Evolutionary conservation across 2,888 invertebrate species (phyloP), one percentile per base, ranked within the genome.

Genomic region (Prosopocoilus inquinatus): DNA sequence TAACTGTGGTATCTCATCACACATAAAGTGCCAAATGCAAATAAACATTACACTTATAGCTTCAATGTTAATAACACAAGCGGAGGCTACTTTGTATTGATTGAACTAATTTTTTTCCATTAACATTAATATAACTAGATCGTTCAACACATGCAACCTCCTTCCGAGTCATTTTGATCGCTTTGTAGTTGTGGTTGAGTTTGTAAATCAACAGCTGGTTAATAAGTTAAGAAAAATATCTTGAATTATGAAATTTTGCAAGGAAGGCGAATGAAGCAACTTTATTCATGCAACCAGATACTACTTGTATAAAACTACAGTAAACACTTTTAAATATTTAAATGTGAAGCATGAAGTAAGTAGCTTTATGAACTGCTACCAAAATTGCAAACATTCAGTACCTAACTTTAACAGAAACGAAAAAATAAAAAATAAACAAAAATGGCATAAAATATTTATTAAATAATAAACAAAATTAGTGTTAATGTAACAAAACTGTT

Each of bases 141-240:
- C 62, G 67, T 74, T 85, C 83, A 91, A 83, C 91, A 91, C 80
- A 89, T 88, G 79, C 91, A 91, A 75, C 90, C 89, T 68, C 90
- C 86, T 78, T 90, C 90, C 75, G 86, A 86, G 75, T 90, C 90
- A 71, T 85, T 85, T 75, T 87, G 87, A 77, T 90, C 89, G 66
- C 86, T 87, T 76, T 89, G 88, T 80, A 89, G 84, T 69, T 89
- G 85, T 64, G 88, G 86, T 79, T 90, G 90, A 67, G 88, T 89
- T 82, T 90, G 90, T 69, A 90, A 81, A 76, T 90, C 90, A 78
- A 91, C 90, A 78, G 90, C 41, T 41, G 16, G 13, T 9, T 13
- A n/a, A 11, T 11, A 11, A 9, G 41, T 41, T 41, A 41, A 41
- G 41, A 41, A 41, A 41, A 41, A 41, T 41, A 41, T 41, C 16